These are phyloP conservation scores for Dinomys branickii DNA, from an alignment of 2,113 vertebrate genomes.

Conservation along the genomic window DNA sequence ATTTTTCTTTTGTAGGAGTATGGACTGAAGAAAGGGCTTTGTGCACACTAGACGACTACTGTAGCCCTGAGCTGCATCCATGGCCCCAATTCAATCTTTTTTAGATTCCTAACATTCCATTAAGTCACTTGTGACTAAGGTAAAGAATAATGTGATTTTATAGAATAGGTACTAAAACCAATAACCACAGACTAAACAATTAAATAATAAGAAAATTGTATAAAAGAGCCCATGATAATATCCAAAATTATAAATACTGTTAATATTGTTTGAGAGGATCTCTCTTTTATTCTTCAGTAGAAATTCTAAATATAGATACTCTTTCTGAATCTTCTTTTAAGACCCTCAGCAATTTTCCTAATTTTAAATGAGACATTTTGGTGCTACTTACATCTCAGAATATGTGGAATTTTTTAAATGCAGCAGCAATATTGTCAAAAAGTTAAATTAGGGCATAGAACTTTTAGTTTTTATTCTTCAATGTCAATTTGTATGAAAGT, in stretches of 20 bases:
- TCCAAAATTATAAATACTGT: background rate
- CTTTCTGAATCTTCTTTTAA: background rate
- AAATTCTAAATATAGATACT: background rate
- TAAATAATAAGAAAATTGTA: background rate
- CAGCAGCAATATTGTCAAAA: background rate
- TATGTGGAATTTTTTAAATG: background rate
- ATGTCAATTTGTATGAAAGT: background rate
- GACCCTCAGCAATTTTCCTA: background rate
- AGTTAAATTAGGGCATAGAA: background rate
- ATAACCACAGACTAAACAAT: background rate
- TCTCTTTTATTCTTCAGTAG: background rate
- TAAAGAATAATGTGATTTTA: background rate
- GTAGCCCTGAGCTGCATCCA: background rate
- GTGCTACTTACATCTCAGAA: background rate
- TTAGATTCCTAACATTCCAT: background rate
- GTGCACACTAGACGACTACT: background rate
- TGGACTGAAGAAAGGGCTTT: background rate
- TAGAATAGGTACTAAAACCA: background rate
- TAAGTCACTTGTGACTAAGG: background rate
- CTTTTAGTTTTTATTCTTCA: background rate
- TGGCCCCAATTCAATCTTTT: background rate
- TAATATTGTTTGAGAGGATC: background rate
- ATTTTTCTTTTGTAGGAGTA: background rate
- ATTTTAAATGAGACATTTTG: background rate
- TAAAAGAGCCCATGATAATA: background rate